Evolutionary conservation across 2,797 vertebrate genomes (phyloP).

Genomic region (Girardinus metallicus): DNA sequence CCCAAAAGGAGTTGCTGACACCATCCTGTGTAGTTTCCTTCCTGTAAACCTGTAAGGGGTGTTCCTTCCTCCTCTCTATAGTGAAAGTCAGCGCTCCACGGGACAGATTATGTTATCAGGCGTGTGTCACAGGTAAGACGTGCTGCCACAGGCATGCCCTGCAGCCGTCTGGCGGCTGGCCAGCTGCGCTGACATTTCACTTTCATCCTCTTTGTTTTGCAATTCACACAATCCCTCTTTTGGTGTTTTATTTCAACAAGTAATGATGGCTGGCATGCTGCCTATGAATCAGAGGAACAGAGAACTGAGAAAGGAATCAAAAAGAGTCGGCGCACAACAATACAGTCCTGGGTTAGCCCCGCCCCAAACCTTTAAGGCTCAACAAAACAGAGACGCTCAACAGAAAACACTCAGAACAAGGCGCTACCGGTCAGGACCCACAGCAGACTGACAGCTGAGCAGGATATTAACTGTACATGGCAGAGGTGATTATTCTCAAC

Average conservation of each 20-base stretch:
- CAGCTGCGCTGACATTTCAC: conserved; percentile 16
- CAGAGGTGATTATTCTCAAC: conserved; percentile 75
- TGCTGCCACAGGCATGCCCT: conserved; percentile 35
- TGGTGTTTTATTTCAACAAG: neutral
- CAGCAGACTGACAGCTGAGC: conserved; percentile 21
- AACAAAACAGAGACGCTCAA: conserved; percentile 26
- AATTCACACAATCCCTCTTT: neutral
- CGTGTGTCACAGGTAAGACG: conserved; percentile 37
- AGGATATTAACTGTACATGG: conserved; percentile 77
- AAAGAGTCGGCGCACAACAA: neutral
- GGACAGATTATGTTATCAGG: conserved; percentile 9
- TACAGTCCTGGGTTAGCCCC: conserved; percentile 19
- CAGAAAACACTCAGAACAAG: conserved; percentile 26
- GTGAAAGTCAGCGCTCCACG: conserved; percentile 58
- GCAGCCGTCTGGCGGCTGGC: conserved; percentile 29
- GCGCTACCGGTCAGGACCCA: neutral
- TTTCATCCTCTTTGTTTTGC: conserved; percentile 12
- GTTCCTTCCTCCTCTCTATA: conserved; percentile 39
- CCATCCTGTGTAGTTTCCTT: conserved; percentile 51
- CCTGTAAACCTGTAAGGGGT: conserved; percentile 54
- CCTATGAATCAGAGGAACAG: neutral
- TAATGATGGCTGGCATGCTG: too few relatives aligned
- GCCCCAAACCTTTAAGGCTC: conserved; percentile 27
- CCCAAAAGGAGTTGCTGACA: conserved; percentile 53
- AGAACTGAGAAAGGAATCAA: conserved; percentile 28